A percentile compares a stretch with the other conserved stretches of the same genome.
Evolutionary conservation across 2,113 vertebrate genomes (phyloP).

Genomic region (Corydoras sp.): DNA sequence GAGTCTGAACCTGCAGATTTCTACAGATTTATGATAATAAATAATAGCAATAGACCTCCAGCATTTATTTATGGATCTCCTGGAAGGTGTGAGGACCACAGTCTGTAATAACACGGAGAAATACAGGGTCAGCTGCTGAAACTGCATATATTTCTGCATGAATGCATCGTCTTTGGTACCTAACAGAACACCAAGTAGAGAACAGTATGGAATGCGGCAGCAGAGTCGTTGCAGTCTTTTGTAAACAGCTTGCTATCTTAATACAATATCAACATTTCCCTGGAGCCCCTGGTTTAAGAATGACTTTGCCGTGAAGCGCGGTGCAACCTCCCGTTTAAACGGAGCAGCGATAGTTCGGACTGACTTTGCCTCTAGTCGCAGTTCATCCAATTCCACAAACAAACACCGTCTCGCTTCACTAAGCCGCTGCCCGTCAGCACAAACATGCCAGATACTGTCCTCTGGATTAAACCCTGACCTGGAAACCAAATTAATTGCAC

Average conservation of each 20-base stretch:
- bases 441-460: slow-evolving; percentile 5
- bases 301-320: too few relatives aligned
- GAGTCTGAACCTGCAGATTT: too few relatives aligned
- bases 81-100: too few relatives aligned
- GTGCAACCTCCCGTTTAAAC: slow-evolving; percentile 11
- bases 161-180: too few relatives aligned
- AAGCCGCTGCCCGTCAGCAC: slow-evolving; percentile 23
- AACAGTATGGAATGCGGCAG: background rate
- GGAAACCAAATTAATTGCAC: background rate
- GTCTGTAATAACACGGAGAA: too few relatives aligned
- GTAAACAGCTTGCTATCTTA: background rate
- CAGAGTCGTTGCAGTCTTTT: background rate
- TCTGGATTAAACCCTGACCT: slow-evolving; percentile 14
- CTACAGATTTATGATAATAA: too few relatives aligned
- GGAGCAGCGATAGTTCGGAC: background rate
- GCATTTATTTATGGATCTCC: too few relatives aligned
- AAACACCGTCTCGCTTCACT: slow-evolving; percentile 16
- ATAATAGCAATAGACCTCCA: too few relatives aligned
- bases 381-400: slow-evolving; percentile 31
- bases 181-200: too few relatives aligned
- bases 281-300: background rate
- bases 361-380: slow-evolving; percentile 12
- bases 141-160: too few relatives aligned
- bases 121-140: too few relatives aligned
- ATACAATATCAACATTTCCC: background rate